Evolutionary conservation across 2,113 vertebrate species (phyloP).

Genomic region (rabbit (Oryctolagus cuniculus)): mOryCun1.1 NC_091442.1:49682001-49682500

Average conservation of each 20-base stretch:
- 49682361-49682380: constrained; percentile 94
- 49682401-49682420: not conserved
- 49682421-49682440: not conserved
- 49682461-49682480: not conserved
- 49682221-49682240: not conserved
- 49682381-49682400: constrained; percentile 90
- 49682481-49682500: no score
- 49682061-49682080: not conserved
- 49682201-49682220: not conserved
- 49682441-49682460: not conserved
- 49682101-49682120: not conserved
- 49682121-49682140: not conserved
- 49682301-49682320: not conserved
- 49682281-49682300: not conserved
- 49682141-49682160: not conserved
- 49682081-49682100: not conserved
- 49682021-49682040: not conserved
- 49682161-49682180: not conserved
- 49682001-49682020: not conserved
- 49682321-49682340: constrained; percentile 92
- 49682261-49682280: not conserved
- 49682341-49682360: constrained; percentile 91
- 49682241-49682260: not conserved
- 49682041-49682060: not conserved
- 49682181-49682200: no score